Base-by-base conservation (phyloP, 1,140 invertebrate genomes). In the Papilio polytes region DNA sequence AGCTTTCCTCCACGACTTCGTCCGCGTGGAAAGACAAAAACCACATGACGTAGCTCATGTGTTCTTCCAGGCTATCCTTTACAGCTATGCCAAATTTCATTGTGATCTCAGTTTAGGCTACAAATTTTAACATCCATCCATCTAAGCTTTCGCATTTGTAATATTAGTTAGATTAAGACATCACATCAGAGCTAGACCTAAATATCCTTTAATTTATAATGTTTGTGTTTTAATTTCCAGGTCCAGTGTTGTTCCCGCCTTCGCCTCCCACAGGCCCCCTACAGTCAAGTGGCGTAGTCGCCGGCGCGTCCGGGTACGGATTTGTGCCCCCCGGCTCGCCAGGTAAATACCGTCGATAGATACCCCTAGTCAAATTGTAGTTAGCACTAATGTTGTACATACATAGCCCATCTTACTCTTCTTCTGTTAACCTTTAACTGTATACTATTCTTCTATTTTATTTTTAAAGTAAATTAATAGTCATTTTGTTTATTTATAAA, bases 281-380 rank as follows among this genome's bases (percentile, higher is more conserved):
- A 22, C 97, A 97, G 86, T 96, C 96, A 48, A 97, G 97, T 84
- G 97, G 97, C 22, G 97, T 97, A 13, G 91, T 97, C 46, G 96
- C 96, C 8, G 97, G 97, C 73, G 97, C 97, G 63, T 97, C 97
- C 74, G 97, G 97, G 82, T 97, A 96, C 86, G 97, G 97, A 86
- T 97, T 97, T 88, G 97, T 97, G 44, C 97, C 97, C 83, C 97
- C 97, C 82, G 96, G 96, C 92, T 89, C 91, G 72, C 93, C 94
- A 96, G 94, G 96, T 96, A 96, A 96, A 93, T 92, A 91, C 84
- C 84, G 91, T 78, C 90, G 90, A 86, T 93, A 89, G 87, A 84
- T 77, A 84, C 72, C 66, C 77, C 82, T 84, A 88, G 84, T 89
- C 85, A 84, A 86, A 85, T 85, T 85, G 84, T 92, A 93, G 90